A percentile compares a stretch with the other conserved stretches of the same genome.
These are phyloP conservation scores for Argynnis bischoffii DNA, from an alignment of 2,888 invertebrate genomes.

Conservation along the genomic window DNA sequence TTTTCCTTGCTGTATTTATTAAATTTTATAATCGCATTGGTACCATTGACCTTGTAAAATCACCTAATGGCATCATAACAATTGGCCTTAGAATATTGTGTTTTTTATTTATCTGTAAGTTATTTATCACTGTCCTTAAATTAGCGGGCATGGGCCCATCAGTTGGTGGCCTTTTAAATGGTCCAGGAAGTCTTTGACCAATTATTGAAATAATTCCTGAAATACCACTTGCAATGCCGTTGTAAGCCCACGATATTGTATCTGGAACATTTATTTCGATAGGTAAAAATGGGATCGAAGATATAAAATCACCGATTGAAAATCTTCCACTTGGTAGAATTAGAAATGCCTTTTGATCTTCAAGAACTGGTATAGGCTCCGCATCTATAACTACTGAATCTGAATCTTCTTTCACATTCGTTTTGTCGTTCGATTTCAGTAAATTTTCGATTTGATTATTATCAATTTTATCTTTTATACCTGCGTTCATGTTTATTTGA, in stretches of 20 bases:
- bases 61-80: conserved; percentile 53
- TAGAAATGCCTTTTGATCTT: conserved; percentile 48
- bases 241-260: conserved; percentile 70
- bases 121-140: conserved; percentile 49
- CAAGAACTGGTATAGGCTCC: conserved; percentile 43
- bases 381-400: conserved; percentile 64
- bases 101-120: conserved; percentile 44
- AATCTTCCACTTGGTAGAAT: conserved; percentile 53
- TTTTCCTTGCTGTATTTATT: too few species aligned
- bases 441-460: conserved; percentile 21
- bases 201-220: conserved; percentile 59
- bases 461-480: conserved; percentile 16
- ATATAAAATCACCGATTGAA: conserved; percentile 74
- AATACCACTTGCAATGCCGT: conserved; percentile 56
- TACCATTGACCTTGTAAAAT: conserved; percentile 35
- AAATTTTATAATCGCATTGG: conserved; percentile 43
- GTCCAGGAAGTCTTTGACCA: conserved; percentile 55
- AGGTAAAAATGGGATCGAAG: conserved; percentile 81
- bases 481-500: conserved; percentile 28
- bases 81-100: conserved; percentile 48
- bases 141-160: conserved; percentile 11
- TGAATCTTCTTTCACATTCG: conserved; percentile 47
- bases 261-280: conserved; percentile 85
- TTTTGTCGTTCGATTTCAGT: conserved; percentile 25
- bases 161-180: conserved; percentile 43